Evolutionary conservation across 2,113 vertebrate genomes (phyloP).

Genomic region (Mola mola): DNA sequence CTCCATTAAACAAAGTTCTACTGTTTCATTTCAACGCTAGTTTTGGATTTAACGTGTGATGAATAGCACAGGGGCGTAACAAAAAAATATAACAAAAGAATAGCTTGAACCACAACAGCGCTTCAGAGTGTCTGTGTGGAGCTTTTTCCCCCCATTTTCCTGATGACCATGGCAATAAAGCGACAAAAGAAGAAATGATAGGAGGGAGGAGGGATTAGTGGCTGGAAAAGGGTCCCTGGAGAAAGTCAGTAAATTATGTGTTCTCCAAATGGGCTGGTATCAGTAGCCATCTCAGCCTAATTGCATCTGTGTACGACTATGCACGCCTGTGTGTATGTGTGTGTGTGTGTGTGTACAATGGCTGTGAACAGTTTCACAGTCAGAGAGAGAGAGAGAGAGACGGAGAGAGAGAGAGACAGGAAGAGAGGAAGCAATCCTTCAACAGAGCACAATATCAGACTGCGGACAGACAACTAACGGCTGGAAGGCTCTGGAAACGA

Average conservation of each 20-base stretch:
- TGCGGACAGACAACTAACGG: constrained; percentile 74
- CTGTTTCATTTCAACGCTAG: constrained; percentile 56
- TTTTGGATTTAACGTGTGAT: constrained; percentile 58
- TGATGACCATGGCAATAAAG: constrained; percentile 71
- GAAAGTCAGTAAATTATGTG: constrained; percentile 80
- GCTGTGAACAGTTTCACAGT: constrained; percentile 60
- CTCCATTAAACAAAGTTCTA: constrained; percentile 65
- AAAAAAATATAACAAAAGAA: constrained; percentile 49
- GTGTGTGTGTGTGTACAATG: constrained; percentile 39
- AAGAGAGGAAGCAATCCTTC: constrained; percentile 80
- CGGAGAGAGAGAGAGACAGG: constrained; percentile 72
- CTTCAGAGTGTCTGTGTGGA: constrained; percentile 28
- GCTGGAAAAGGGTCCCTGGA: constrained; percentile 59
- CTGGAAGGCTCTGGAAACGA: constrained; percentile 77
- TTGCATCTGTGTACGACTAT: constrained; percentile 61
- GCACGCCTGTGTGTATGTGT: constrained; percentile 27
- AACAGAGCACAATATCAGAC: constrained; percentile 79
- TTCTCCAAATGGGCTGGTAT: constrained; percentile 74
- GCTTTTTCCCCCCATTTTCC: constrained; percentile 20
- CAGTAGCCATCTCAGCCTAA: constrained; percentile 75
- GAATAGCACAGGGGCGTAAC: constrained; percentile 35
- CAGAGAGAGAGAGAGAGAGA: constrained; percentile 58
- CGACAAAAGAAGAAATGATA: constrained; percentile 69
- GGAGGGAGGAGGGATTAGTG: constrained; percentile 60
- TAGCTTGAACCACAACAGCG: constrained; percentile 30